Conservation (phyloP, 2,888 invertebrate species). For the Clanis bilineata region DNA sequence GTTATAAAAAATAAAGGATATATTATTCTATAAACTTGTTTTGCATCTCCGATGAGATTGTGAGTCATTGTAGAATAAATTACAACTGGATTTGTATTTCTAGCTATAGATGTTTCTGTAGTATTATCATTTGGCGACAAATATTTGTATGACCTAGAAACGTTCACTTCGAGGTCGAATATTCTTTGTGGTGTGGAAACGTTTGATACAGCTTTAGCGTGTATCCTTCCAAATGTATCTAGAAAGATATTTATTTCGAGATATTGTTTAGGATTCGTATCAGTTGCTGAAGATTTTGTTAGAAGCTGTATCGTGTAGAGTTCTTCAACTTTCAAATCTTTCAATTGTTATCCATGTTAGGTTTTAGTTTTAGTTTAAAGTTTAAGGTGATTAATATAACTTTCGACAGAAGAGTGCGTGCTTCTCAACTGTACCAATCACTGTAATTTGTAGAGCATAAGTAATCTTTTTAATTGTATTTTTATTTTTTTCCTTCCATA, state of each 20-base stretch:
- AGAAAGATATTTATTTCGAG: not conserved
- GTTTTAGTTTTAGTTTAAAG: no score
- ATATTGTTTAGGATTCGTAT: not conserved
- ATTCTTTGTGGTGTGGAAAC: constrained; percentile 7
- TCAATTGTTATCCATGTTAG: not conserved
- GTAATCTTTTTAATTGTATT: no score
- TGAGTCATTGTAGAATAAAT: constrained; percentile 29
- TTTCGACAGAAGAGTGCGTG: no score
- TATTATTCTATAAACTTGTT: constrained; percentile 26
- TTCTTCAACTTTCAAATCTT: not conserved
- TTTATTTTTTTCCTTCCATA: no score
- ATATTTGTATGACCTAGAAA: constrained; percentile 14
- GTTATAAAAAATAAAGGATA: constrained; percentile 26
- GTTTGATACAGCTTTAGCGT: constrained; percentile 3
- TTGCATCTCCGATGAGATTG: constrained; percentile 11
- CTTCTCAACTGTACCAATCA: no score
- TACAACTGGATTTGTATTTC: constrained; percentile 15
- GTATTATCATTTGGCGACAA: not conserved
- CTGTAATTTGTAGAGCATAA: no score
- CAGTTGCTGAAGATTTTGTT: not conserved
- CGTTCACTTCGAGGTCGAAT: constrained; percentile 6
- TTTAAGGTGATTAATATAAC: no score
- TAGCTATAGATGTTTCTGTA: not conserved
- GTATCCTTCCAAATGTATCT: not conserved
- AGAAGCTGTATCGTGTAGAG: not conserved